Base-by-base conservation (phyloP, 2,888 invertebrate species). In the Onthophagus sagittarius region DNA sequence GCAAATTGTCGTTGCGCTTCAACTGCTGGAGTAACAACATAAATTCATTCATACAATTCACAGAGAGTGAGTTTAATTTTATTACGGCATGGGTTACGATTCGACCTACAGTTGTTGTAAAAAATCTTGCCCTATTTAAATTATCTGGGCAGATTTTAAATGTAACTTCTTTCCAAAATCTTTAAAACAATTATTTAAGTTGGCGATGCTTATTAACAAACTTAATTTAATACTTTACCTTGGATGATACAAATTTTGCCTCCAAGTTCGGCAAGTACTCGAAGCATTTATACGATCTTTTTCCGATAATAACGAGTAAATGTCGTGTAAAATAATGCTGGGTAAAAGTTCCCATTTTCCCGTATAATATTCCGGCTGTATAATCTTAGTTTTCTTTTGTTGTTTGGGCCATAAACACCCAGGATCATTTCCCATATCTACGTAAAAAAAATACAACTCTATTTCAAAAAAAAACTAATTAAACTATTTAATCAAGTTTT, bases 211-310 rank as follows among this genome's bases (percentile, higher is more conserved):
- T 1, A 15, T n/a, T 63, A 15, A 14, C n/a, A 65, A 31, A 23
- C 14, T 65, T 15, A 33, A 65, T 65, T 15, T 67, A 23, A 23
- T 7, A n/a, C 6, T 23, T 80, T 81, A 85, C 85, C 82, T 84
- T 76, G 85, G 84, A 80, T 85, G 84, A 78, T 84, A 85, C 15
- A 84, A 78, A 74, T 80, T 82, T 63, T 82, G 81, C 79, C 86
- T 80, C 86, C 86, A 86, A 75, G 82, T 82, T 74, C 81, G 82
- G 77, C 86, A 86, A 72, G 83, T 83, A 78, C 82, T 82, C 33
- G 85, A 85, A 63, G 85, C 85, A 78, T 81, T 83, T 74, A 81
- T 80, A 74, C 84, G 79, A 78, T 86, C 86, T 77, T 80, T 79
- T 72, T 79, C 78, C 76, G 77, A 79, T 62, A 86, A 78, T 74